These are phyloP conservation scores for Rhinella marina DNA, from an alignment of 2,797 vertebrate species.

Conservation along the genomic window DNA sequence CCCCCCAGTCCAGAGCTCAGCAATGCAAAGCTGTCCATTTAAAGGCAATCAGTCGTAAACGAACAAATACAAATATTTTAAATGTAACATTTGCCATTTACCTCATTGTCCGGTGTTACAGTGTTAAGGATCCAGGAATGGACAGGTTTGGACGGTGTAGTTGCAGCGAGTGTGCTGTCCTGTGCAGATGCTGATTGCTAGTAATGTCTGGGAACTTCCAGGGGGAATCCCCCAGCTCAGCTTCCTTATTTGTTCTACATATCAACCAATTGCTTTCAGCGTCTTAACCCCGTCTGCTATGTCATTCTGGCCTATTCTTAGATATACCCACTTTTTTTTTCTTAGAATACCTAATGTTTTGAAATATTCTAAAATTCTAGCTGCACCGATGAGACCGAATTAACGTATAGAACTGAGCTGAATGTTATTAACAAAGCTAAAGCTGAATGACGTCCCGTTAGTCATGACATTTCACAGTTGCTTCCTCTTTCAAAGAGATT, in stretches of 20 bases:
- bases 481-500: neutral
- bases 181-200: conserved; percentile 53
- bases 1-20: neutral
- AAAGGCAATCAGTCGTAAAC: no score
- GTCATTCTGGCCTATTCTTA: conserved; percentile 48
- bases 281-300: conserved; percentile 30
- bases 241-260: conserved; percentile 75
- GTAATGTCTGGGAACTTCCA: conserved; percentile 77
- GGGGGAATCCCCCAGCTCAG: conserved; percentile 75
- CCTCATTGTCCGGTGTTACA: conserved; percentile 58
- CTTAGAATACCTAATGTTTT: conserved; percentile 50
- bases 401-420: neutral
- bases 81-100: conserved; percentile 50
- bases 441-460: neutral
- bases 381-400: neutral
- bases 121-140: neutral
- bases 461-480: neutral
- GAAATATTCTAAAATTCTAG: neutral
- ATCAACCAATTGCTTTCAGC: conserved; percentile 67
- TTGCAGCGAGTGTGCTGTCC: conserved; percentile 54
- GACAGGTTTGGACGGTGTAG: conserved; percentile 65
- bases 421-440: neutral
- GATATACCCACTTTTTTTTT: conserved; percentile 25
- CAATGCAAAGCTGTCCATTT: neutral
- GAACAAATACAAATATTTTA: neutral